phyloP scores from a whole-genome alignment of 2,888 invertebrate genomes.

The Morpho achilles region DNA sequence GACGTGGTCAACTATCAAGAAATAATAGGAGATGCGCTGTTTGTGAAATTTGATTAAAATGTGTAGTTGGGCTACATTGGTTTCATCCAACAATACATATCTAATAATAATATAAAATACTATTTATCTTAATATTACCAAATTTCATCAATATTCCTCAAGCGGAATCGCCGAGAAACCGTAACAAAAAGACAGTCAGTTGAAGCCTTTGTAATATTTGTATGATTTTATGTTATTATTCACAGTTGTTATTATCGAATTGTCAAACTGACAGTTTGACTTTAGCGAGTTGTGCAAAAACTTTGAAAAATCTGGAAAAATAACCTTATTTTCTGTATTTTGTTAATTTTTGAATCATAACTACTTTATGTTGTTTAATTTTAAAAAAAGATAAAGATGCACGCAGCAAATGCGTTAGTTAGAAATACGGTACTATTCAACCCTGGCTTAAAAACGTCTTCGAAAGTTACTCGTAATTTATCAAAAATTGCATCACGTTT shows the following conservation, averaged over 20 bases:
- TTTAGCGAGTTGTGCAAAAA: slow-evolving; percentile 3
- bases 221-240: background rate
- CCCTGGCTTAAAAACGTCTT: slow-evolving; percentile 49
- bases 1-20: no score
- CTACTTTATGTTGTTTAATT: slow-evolving; percentile 24
- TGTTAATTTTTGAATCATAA: slow-evolving; percentile 44
- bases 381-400: slow-evolving; percentile 44
- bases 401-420: slow-evolving; percentile 56
- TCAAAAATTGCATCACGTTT: slow-evolving; percentile 69
- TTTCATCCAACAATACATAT: no score
- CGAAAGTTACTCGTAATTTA: slow-evolving; percentile 52
- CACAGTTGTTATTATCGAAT: background rate
- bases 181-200: no score
- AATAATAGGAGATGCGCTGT: no score
- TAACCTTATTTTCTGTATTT: slow-evolving; percentile 44
- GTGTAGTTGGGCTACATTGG: no score
- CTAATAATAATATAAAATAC: no score
- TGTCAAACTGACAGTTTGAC: slow-evolving; percentile 18
- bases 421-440: slow-evolving; percentile 51
- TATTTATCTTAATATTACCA: no score
- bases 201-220: no score
- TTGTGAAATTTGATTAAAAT: no score
- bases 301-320: slow-evolving; percentile 65
- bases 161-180: no score
- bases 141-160: no score